Evolutionary conservation across 2,888 invertebrate species (phyloP).

Genomic region (Bombylius discolor): DNA sequence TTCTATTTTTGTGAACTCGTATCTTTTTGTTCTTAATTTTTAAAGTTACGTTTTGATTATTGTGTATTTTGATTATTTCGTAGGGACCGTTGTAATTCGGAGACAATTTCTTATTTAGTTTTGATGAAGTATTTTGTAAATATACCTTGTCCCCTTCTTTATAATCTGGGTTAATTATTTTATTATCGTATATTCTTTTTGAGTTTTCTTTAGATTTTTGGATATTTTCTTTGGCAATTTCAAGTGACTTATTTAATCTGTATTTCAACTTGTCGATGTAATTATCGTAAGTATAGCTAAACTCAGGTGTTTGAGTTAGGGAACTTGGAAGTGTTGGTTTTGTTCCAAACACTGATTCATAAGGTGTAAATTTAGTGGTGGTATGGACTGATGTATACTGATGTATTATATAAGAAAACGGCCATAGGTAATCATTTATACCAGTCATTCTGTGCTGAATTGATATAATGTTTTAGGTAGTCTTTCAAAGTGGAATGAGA

Average conservation of each 20-base stretch:
- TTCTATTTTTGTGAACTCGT: background rate
- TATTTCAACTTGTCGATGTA: no score
- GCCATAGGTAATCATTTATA: constrained; percentile 21
- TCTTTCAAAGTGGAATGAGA: constrained; percentile 19
- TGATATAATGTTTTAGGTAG: constrained; percentile 23
- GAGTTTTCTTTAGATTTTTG: constrained; percentile 4
- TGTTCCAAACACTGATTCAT: constrained; percentile 9
- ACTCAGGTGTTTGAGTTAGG: no score
- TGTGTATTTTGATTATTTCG: constrained; percentile 2
- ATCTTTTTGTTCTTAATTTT: no score
- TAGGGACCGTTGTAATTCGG: constrained; percentile 7
- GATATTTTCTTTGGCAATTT: constrained; percentile 9
- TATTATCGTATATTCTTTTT: constrained; percentile 4
- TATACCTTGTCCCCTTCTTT: constrained; percentile 5
- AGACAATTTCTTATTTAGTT: constrained; percentile 2
- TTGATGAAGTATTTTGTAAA: constrained; percentile 6
- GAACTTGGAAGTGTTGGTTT: no score
- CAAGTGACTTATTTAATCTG: constrained; percentile 5
- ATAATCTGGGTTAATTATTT: constrained; percentile 1
- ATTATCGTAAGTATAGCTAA: no score
- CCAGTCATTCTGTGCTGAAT: constrained; percentile 22
- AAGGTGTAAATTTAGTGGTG: constrained; percentile 24
- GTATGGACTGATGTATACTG: constrained; percentile 21
- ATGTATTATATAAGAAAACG: constrained; percentile 25
- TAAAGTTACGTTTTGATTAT: constrained; percentile 1